These are phyloP conservation scores for Pontoporia blainvillei DNA, from an alignment of 2,113 vertebrate species.

Conservation along the genomic window DNA sequence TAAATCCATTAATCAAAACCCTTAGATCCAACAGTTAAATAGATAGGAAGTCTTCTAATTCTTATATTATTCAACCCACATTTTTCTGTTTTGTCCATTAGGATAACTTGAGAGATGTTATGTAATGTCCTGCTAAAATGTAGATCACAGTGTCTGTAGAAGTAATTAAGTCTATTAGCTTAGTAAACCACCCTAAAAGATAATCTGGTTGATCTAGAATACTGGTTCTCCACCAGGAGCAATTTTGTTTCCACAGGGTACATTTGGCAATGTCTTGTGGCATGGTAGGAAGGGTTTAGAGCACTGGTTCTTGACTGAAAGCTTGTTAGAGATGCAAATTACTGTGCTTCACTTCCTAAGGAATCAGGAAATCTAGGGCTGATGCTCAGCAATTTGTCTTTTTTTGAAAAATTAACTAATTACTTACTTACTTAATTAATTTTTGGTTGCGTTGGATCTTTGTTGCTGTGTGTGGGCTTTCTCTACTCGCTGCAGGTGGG, in stretches of 20 bases:
- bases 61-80: neutral
- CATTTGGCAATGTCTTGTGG: neutral
- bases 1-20: neutral
- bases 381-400: neutral
- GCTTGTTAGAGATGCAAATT: neutral
- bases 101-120: neutral
- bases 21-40: neutral
- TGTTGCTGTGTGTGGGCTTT: no score
- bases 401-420: neutral
- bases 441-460: no score
- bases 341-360: neutral
- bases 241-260: neutral
- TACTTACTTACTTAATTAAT: no score
- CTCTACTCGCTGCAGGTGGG: no score
- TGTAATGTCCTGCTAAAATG: neutral
- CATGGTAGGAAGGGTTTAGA: neutral
- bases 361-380: neutral
- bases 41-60: neutral
- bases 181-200: neutral
- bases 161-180: neutral
- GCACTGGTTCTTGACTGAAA: neutral
- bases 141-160: neutral
- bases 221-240: neutral
- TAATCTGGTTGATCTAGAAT: neutral
- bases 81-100: conserved; percentile 4